phyloP scores from a whole-genome alignment of 2,797 vertebrate genomes.

The Percopsis omiscomaycus region DNA sequence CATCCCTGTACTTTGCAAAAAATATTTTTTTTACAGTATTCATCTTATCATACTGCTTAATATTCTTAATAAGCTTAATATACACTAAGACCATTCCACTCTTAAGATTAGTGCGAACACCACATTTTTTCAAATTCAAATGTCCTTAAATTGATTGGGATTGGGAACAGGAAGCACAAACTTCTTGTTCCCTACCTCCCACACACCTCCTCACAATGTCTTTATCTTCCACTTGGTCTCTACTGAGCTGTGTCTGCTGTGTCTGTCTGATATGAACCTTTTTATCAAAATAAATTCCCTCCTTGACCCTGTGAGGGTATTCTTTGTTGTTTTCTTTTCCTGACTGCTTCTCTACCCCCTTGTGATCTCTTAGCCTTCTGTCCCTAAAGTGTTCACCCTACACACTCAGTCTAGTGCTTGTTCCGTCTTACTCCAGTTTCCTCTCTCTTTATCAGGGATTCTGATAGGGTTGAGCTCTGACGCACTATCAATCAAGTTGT shows the following conservation, averaged over 20 bases:
- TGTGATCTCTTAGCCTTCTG: neutral
- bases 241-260: neutral
- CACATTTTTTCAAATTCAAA: no score
- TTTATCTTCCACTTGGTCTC: neutral
- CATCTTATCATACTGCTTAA: no score
- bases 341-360: neutral
- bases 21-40: no score
- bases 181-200: no score
- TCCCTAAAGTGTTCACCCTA: neutral
- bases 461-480: neutral
- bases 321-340: neutral
- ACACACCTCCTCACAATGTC: no score
- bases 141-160: no score
- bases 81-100: no score
- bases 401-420: neutral
- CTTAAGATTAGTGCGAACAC: no score
- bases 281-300: conserved; percentile 11
- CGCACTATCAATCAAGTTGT: conserved; percentile 20
- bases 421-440: conserved; percentile 22
- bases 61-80: no score
- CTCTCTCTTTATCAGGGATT: conserved; percentile 18
- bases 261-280: neutral
- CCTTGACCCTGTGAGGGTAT: neutral
- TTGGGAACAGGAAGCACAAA: no score
- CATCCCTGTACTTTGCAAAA: no score